These are phyloP conservation scores for Drosophila ogumai DNA, from an alignment of 1,140 invertebrate species.

Conservation along the genomic window DNA sequence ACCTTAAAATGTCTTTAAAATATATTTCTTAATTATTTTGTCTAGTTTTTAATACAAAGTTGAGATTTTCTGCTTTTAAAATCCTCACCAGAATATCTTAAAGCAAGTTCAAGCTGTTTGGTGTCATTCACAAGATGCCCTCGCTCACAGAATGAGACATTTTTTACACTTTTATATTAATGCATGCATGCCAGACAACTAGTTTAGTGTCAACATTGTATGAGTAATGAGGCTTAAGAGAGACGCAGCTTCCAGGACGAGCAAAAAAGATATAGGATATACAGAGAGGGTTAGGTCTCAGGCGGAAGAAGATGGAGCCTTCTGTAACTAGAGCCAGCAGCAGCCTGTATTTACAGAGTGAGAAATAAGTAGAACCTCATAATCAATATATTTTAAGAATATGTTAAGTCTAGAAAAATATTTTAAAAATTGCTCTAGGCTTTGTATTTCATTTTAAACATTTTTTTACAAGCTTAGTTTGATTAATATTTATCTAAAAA, in stretches of 20 bases:
- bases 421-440: not conserved
- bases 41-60: not conserved
- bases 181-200: constrained; percentile 50
- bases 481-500: not conserved
- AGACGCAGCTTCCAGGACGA: constrained; percentile 3
- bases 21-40: not conserved
- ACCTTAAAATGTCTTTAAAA: too few species aligned
- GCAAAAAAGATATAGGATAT: constrained; percentile 11
- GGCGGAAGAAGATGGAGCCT: constrained; percentile 31
- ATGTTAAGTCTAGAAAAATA: too few species aligned
- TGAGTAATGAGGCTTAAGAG: constrained; percentile 70
- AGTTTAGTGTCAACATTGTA: constrained; percentile 79
- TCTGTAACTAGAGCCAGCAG: constrained; percentile 50
- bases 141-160: constrained; percentile 7
- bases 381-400: not conserved
- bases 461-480: not conserved
- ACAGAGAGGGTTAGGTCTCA: constrained; percentile 9
- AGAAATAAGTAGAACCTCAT: not conserved
- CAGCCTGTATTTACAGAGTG: constrained; percentile 30
- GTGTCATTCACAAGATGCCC: constrained; percentile 14
- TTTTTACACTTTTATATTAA: constrained; percentile 51
- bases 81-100: not conserved
- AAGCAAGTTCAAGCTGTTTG: constrained; percentile 17
- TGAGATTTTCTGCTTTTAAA: not conserved
- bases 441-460: not conserved